Base-by-base conservation (phyloP, 2,888 invertebrate genomes). In the Neria commutata region DNA sequence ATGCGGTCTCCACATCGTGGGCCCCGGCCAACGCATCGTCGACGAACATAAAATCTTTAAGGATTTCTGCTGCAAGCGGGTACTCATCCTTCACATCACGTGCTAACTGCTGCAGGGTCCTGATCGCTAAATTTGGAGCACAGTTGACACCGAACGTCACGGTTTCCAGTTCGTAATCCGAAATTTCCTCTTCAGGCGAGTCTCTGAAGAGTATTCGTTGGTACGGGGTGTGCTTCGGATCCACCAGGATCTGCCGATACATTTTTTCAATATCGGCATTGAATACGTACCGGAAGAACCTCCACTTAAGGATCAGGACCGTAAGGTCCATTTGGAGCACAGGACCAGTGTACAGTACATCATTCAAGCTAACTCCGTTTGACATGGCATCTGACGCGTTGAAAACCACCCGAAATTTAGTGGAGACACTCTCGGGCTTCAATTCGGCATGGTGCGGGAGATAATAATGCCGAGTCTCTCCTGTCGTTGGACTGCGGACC, bases 1-100 rank as follows among this genome's bases (percentile, higher is more conserved):
- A 26, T 1, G 62, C 56, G 2, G 34, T 54, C 0, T 25, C n/a
- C 14, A 61, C 16, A 11, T 59, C 54, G 51, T 64, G 61, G 0
- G 56, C 37, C 50, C 60, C 63, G 1, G 54, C 56, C 1, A 64
- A 33, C 2, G 45, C 54, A 25, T 64, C 61, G 17, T 64, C 58
- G 1, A 63, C 61, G n/a, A 64, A 60, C 26, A 57, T 54, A 10
- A 46, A 37, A 1, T 49, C 49, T 42, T 24, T 2, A 3, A 59
- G 14, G 11, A 62, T 55, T 1, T 37, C 17, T 1, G 51, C 51
- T n/a, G 63, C 64, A 2, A 56, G 16, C 0, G 63, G 63, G 40
- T 40, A 26, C 5, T 33, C n/a, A 10, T 2, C 19, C 34, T 54
- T 21, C 11, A 56, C 58, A 33, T 59, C 59, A 2, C 60, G 29